Conservation (phyloP, 2,888 invertebrate species). For the Eupithecia exiguata region DNA sequence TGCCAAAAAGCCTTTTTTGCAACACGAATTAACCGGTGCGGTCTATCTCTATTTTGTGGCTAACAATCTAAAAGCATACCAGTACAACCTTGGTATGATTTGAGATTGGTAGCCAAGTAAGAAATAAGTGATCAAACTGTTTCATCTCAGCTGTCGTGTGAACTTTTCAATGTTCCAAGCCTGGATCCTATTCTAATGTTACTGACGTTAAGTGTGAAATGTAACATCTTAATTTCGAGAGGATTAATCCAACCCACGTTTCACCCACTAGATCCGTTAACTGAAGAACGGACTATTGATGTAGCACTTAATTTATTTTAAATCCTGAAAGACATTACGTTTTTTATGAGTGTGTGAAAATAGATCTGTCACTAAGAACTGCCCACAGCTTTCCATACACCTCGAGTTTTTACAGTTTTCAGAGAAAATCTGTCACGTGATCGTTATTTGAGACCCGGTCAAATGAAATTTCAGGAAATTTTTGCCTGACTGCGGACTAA, state of each 20-base stretch:
- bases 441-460: too few species aligned
- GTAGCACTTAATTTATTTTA: constrained; percentile 14
- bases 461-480: too few species aligned
- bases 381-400: background rate
- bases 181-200: constrained; percentile 44
- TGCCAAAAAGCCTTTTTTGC: too few species aligned
- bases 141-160: constrained; percentile 54
- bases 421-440: background rate
- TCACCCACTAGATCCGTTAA: constrained; percentile 25
- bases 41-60: too few species aligned
- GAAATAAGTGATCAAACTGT: constrained; percentile 8
- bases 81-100: background rate
- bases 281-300: constrained; percentile 15
- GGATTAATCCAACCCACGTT: constrained; percentile 42
- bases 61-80: background rate
- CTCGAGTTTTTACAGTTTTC: background rate
- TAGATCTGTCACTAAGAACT: background rate
- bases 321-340: constrained; percentile 5
- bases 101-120: background rate
- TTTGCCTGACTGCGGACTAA: too few species aligned
- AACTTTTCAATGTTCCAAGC: constrained; percentile 58
- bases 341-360: background rate
- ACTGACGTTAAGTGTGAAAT: constrained; percentile 44
- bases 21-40: too few species aligned
- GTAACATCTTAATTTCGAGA: constrained; percentile 45